These are phyloP conservation scores for Neomorphus geoffroyi DNA, from an alignment of 2,797 vertebrate species.

Conservation along the genomic window DNA sequence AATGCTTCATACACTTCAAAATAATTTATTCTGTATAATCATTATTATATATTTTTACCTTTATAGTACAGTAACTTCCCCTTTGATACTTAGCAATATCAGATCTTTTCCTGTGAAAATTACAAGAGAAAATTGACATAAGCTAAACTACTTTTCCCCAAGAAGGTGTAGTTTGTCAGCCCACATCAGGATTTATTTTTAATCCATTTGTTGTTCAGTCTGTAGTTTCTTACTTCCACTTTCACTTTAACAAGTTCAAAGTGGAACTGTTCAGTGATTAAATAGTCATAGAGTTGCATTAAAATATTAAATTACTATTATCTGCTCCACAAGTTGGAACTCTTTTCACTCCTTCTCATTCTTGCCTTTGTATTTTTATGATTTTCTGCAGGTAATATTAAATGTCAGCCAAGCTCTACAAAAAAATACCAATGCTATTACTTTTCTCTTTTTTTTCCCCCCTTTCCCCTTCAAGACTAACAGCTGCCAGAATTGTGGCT, in stretches of 20 bases:
- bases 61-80: neutral
- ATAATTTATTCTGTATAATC: neutral
- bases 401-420: constrained; percentile 39
- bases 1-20: neutral
- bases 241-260: constrained; percentile 19
- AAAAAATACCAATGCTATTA: constrained; percentile 37
- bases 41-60: neutral
- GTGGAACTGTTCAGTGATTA: neutral
- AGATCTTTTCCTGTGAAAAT: neutral
- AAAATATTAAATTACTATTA: constrained; percentile 53
- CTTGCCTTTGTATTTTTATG: neutral
- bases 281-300: constrained; percentile 20
- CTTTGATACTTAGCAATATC: neutral
- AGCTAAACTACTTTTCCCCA: neutral
- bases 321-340: neutral
- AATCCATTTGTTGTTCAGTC: constrained; percentile 24
- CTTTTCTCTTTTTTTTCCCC: neutral
- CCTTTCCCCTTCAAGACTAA: constrained; percentile 16
- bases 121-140: neutral
- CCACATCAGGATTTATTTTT: constrained; percentile 36
- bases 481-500: constrained; percentile 55
- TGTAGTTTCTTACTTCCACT: constrained; percentile 51
- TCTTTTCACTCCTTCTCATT: neutral
- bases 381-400: constrained; percentile 40
- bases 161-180: neutral